phyloP scores from a whole-genome alignment of 2,797 vertebrate genomes.

The Vireo griseus region DNA sequence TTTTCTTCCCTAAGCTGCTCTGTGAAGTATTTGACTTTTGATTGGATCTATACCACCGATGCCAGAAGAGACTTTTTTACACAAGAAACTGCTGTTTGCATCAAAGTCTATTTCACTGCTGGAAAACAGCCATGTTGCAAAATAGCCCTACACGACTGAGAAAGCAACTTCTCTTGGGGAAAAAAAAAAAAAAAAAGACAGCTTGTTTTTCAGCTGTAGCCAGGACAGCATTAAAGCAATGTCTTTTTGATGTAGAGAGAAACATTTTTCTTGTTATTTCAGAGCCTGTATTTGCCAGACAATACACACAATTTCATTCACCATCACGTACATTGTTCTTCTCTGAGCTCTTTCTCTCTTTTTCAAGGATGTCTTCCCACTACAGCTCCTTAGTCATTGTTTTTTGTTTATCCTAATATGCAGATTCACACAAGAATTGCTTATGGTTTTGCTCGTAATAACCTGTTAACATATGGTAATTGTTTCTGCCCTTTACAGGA shows the following conservation, averaged over 20 bases:
- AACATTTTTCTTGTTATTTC: neutral
- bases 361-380: neutral
- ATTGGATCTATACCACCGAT: neutral
- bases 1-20: neutral
- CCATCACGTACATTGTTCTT: accelerated
- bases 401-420: neutral
- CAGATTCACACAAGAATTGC: neutral
- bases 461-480: neutral
- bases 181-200: neutral
- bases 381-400: neutral
- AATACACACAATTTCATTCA: neutral
- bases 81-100: conserved; percentile 10
- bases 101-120: neutral
- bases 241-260: neutral
- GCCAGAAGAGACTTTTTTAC: neutral
- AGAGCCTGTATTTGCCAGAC: neutral
- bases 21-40: neutral
- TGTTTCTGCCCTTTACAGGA: neutral
- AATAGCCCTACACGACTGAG: neutral
- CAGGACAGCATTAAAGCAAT: neutral
- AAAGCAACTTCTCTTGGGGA: neutral
- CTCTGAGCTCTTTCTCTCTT: neutral
- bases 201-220: neutral
- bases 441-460: neutral
- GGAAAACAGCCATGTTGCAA: conserved; percentile 7